Evolutionary conservation across 2,888 invertebrate genomes (phyloP).

Genomic region (Sycophila texana): DNA sequence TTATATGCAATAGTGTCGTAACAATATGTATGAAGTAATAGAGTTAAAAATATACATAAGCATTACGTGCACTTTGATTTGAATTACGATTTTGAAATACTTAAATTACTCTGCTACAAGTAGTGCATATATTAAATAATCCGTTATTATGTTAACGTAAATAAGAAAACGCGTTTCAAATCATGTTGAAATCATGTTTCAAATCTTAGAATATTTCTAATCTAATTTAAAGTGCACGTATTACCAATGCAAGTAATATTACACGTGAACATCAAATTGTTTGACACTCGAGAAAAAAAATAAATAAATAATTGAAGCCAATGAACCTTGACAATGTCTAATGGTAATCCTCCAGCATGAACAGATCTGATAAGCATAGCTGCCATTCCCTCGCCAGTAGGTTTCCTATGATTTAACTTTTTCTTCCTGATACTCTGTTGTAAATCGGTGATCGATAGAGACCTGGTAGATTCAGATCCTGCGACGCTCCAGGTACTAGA

Average conservation of each 20-base stretch:
- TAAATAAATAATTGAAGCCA: neutral
- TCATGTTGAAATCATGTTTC: no score
- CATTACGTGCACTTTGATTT: no score
- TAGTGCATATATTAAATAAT: no score
- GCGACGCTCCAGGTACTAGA: constrained; percentile 65
- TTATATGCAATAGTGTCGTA: no score
- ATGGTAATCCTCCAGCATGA: constrained; percentile 65
- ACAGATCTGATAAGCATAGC: constrained; percentile 82
- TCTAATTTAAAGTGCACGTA: neutral
- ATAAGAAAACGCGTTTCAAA: neutral
- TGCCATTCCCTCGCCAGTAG: constrained; percentile 81
- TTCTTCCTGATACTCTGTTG: constrained; percentile 60
- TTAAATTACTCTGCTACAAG: no score
- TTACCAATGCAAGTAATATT: neutral
- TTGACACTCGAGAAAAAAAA: neutral
- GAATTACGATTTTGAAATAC: no score
- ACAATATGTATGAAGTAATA: no score
- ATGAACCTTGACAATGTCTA: constrained; percentile 66
- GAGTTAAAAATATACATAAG: no score
- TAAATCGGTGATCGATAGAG: constrained; percentile 61
- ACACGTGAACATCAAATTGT: neutral
- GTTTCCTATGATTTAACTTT: constrained; percentile 67
- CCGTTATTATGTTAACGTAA: no score
- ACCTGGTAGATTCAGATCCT: constrained; percentile 64
- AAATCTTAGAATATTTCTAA: neutral